Conservation (phyloP, 2,888 invertebrate species). For the Saturnia pavonia region DNA sequence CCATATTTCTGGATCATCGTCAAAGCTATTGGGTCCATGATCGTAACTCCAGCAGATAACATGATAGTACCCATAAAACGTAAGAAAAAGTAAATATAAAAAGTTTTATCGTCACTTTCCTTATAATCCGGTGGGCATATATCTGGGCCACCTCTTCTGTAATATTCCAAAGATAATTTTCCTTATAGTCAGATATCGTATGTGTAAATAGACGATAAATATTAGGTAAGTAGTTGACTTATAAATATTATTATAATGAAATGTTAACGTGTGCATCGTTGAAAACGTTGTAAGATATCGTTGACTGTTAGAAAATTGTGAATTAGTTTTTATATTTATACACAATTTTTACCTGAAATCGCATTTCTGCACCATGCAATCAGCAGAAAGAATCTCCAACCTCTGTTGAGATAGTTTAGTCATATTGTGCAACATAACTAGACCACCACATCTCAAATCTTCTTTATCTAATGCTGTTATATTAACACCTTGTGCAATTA, state of each 20-base stretch:
- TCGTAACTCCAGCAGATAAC: constrained; percentile 91
- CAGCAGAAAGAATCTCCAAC: constrained; percentile 83
- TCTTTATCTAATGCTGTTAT: constrained; percentile 87
- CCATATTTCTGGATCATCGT: constrained; percentile 92
- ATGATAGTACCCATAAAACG: constrained; percentile 91
- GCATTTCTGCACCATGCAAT: constrained; percentile 90
- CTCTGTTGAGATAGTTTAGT: constrained; percentile 80
- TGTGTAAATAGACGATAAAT: constrained; percentile 51
- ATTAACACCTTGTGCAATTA: constrained; percentile 86
- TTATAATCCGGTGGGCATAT: constrained; percentile 91
- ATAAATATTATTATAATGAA: constrained; percentile 43
- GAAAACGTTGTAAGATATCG: constrained; percentile 6
- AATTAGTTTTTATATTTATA: neutral
- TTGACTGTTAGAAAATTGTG: neutral
- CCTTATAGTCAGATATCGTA: constrained; percentile 44
- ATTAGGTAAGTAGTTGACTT: constrained; percentile 42
- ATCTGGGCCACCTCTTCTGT: constrained; percentile 86
- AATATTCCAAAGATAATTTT: constrained; percentile 63
- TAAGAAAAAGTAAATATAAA: constrained; percentile 91
- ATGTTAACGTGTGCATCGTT: neutral
- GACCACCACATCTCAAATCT: constrained; percentile 88
- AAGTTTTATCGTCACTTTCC: constrained; percentile 88
- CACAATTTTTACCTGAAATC: constrained; percentile 80
- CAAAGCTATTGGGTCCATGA: constrained; percentile 93
- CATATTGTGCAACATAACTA: constrained; percentile 85